These are phyloP conservation scores for Panurus biarmicus DNA, from an alignment of 2,113 vertebrate species.

Conservation along the genomic window DNA sequence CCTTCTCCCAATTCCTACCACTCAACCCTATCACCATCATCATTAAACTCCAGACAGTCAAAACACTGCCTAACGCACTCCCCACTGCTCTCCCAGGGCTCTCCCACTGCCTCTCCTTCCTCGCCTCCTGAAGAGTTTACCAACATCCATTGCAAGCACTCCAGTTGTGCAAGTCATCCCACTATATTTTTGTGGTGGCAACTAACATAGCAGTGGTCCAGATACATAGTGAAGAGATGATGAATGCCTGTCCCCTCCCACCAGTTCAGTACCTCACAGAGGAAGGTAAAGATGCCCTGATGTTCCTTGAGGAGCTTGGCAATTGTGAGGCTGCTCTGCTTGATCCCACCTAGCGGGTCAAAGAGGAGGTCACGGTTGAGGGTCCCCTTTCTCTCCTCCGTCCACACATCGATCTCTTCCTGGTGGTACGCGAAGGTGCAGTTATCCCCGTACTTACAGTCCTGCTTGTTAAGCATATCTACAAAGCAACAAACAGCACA, in stretches of 20 bases:
- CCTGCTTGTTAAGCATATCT: slow-evolving; percentile 85
- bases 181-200: not conserved
- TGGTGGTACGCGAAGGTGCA: slow-evolving; percentile 96
- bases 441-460: slow-evolving; percentile 89
- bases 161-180: not conserved
- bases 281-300: slow-evolving; percentile 88
- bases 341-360: slow-evolving; percentile 69
- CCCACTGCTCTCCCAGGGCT: no score
- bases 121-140: not conserved
- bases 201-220: not conserved
- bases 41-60: not conserved
- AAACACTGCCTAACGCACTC: not conserved
- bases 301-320: slow-evolving; percentile 82
- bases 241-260: not conserved
- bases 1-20: not conserved
- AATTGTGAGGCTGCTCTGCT: slow-evolving; percentile 78
- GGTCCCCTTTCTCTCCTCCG: slow-evolving; percentile 85
- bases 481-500: slow-evolving; percentile 74
- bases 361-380: slow-evolving; percentile 87
- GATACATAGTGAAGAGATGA: not conserved
- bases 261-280: slow-evolving; percentile 83
- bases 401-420: slow-evolving; percentile 97
- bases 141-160: not conserved
- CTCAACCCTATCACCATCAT: not conserved
- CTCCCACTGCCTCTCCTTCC: not conserved